Conservation (phyloP, 2,113 vertebrate species). For the Vulpes lagopus region DNA sequence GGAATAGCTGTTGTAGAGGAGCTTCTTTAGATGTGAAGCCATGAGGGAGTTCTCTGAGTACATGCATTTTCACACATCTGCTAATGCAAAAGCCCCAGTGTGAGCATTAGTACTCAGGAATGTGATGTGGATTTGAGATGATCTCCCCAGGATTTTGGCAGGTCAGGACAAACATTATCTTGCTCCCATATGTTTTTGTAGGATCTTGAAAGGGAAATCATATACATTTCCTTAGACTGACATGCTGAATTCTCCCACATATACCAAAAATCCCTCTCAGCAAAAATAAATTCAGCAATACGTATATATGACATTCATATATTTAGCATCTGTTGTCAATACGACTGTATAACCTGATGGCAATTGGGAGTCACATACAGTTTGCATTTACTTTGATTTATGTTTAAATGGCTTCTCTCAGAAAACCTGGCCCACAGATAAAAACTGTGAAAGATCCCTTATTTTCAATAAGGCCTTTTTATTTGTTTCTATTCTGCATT, state of each 20-base stretch:
- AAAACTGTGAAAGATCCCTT: background rate
- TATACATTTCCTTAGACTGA: conserved; percentile 72
- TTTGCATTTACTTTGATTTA: conserved; percentile 68
- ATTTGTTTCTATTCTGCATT: background rate
- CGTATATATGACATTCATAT: background rate
- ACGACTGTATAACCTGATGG: background rate
- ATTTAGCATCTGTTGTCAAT: conserved; percentile 59
- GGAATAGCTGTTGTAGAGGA: background rate
- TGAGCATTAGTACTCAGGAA: conserved; percentile 71
- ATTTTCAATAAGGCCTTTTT: background rate
- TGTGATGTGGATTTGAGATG: conserved; percentile 28
- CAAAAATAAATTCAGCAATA: conserved; percentile 64
- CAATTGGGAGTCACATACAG: conserved; percentile 20
- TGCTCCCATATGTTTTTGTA: conserved; percentile 77
- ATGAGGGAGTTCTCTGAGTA: conserved; percentile 56
- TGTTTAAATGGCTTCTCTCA: conserved; percentile 52
- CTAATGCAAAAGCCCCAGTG: conserved; percentile 45
- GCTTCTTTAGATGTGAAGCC: conserved; percentile 51
- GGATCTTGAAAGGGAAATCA: conserved; percentile 73
- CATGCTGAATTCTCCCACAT: conserved; percentile 64
- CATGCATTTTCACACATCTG: conserved; percentile 80
- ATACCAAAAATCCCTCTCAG: conserved; percentile 34
- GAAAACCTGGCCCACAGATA: conserved; percentile 54
- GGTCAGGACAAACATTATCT: conserved; percentile 71
- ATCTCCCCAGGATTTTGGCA: conserved; percentile 71